A percentile compares a stretch with the other conserved stretches of the same genome.
phyloP scores from a whole-genome alignment of 1,140 invertebrate genomes.

The Anastrepha obliqua region DNA sequence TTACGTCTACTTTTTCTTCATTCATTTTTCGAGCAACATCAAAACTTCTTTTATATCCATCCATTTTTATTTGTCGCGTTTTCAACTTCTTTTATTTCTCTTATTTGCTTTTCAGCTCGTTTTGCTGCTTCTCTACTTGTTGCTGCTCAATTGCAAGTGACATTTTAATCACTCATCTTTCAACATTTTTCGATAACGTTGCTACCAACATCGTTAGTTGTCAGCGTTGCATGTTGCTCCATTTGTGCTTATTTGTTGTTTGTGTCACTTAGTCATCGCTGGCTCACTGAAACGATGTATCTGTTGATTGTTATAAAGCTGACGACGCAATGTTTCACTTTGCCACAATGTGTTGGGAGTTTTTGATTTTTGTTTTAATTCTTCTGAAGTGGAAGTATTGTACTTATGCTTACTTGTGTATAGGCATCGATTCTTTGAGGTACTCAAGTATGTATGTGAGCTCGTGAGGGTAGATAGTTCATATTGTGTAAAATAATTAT shows the following conservation, averaged over 20 bases:
- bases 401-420: no score
- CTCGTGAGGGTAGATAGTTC: no score
- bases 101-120: background rate
- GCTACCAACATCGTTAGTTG: constrained; percentile 18
- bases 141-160: constrained; percentile 17
- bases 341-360: background rate
- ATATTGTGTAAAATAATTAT: no score
- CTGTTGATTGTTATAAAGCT: background rate
- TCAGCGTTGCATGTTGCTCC: constrained; percentile 6
- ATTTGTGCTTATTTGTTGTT: background rate
- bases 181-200: constrained; percentile 22
- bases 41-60: background rate
- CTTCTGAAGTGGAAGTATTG: no score
- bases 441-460: no score
- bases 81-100: background rate
- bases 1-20: background rate
- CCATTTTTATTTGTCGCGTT: background rate
- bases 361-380: background rate
- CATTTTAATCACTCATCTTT: constrained; percentile 47
- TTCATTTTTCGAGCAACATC: background rate
- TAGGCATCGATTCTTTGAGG: no score
- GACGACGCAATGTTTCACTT: background rate
- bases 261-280: constrained; percentile 9
- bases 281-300: background rate
- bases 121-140: background rate